Percentiles rank a stretch among this genome's conserved stretches.
phyloP scores from a whole-genome alignment of 2,797 vertebrate genomes.

The Coluber constrictor region DNA sequence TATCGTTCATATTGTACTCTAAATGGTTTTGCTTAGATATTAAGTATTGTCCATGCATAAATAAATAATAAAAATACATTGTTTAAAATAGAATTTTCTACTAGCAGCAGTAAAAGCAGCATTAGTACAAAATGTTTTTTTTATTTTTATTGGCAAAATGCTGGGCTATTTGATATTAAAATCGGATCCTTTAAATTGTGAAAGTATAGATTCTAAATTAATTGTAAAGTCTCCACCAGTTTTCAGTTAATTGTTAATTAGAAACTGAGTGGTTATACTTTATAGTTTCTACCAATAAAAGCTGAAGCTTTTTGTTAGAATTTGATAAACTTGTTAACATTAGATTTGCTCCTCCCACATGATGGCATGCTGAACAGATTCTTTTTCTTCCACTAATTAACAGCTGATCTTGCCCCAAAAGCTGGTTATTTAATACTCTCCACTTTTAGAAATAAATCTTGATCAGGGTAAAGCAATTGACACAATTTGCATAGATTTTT shows the following conservation, averaged over 20 bases:
- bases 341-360: neutral
- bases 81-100: constrained; percentile 46
- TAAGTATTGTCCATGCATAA: neutral
- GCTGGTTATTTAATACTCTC: too few relatives aligned
- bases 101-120: constrained; percentile 35
- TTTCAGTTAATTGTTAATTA: neutral
- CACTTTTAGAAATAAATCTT: too few relatives aligned
- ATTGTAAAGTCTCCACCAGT: neutral
- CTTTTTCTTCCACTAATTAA: too few relatives aligned
- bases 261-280: neutral
- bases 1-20: neutral
- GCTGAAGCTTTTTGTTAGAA: neutral
- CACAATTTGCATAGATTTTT: too few relatives aligned
- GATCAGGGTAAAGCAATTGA: too few relatives aligned
- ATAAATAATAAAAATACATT: constrained; percentile 19
- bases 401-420: too few relatives aligned
- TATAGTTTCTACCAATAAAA: neutral
- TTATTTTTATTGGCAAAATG: constrained; percentile 26
- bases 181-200: neutral
- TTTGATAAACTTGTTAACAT: neutral
- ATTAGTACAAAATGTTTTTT: constrained; percentile 19
- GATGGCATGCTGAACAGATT: too few relatives aligned
- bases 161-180: neutral
- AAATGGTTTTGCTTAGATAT: neutral
- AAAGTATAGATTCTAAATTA: neutral